phyloP scores from a whole-genome alignment of 2,888 invertebrate species.

The Tipula confusa region DNA sequence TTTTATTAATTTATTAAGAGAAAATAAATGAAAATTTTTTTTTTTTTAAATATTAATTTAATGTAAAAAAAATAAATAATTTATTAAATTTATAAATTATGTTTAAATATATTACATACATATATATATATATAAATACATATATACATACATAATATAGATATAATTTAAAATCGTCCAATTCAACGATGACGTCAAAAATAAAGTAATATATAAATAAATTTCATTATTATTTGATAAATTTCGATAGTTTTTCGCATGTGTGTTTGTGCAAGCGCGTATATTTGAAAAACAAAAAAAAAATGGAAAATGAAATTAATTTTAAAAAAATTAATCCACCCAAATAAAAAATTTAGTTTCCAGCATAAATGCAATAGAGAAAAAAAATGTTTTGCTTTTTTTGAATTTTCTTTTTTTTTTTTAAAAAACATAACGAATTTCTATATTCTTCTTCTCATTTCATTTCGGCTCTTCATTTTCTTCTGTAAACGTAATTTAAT shows the following conservation, averaged over 20 bases:
- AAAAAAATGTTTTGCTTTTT: neutral
- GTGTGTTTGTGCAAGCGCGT: neutral
- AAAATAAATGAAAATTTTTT: constrained; percentile 12
- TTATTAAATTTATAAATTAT: constrained; percentile 20
- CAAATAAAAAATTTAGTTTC: neutral
- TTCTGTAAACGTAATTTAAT: constrained; percentile 3
- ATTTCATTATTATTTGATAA: neutral
- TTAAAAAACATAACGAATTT: neutral
- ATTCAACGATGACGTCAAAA: constrained; percentile 30
- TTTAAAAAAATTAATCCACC: neutral
- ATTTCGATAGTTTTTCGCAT: neutral
- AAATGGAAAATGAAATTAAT: constrained; percentile 12
- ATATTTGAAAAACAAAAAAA: too few species aligned
- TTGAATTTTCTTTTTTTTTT: neutral
- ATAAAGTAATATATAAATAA: constrained; percentile 25
- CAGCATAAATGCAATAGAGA: neutral
- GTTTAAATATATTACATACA: constrained; percentile 12
- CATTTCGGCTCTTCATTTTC: neutral
- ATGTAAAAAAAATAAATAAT: constrained; percentile 12
- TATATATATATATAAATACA: too few species aligned
- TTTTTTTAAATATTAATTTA: constrained; percentile 12
- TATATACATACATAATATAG: too few species aligned
- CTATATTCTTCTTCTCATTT: neutral
- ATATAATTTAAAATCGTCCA: constrained; percentile 28
- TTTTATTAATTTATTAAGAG: neutral